Evolutionary conservation across 2,888 invertebrate species (phyloP).

Genomic region (Morpho achilles): DNA sequence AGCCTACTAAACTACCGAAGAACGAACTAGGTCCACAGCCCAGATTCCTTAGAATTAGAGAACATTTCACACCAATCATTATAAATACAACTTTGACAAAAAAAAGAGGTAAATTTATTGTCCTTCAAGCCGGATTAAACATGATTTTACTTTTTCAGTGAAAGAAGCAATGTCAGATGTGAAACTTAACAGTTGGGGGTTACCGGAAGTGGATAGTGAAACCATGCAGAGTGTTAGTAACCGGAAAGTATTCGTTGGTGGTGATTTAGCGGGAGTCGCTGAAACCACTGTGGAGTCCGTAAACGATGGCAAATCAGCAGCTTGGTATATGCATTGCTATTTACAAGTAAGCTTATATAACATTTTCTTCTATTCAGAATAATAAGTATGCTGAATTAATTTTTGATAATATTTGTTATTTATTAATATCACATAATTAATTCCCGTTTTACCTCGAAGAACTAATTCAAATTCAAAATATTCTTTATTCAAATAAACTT

Average conservation of each 20-base stretch:
- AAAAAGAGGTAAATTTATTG: background rate
- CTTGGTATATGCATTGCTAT: conserved; percentile 96
- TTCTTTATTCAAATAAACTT: no score
- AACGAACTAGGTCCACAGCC: no score
- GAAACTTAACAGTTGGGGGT: conserved; percentile 86
- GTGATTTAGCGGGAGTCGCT: conserved; percentile 95
- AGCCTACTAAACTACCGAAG: no score
- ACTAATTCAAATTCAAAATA: no score
- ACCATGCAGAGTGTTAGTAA: conserved; percentile 88
- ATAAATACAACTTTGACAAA: no score
- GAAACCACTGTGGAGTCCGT: conserved; percentile 99
- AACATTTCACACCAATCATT: no score
- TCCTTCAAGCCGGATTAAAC: background rate
- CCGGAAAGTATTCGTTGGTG: conserved; percentile 93
- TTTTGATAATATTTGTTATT: no score
- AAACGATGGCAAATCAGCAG: conserved; percentile 98
- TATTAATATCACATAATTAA: no score
- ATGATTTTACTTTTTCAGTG: conserved; percentile 56
- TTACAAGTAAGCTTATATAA: conserved; percentile 83
- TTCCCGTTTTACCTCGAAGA: no score
- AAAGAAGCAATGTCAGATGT: conserved; percentile 88
- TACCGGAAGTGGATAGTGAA: conserved; percentile 87
- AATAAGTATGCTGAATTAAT: no score
- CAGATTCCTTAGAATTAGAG: no score
- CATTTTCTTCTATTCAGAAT: background rate